phyloP scores from a whole-genome alignment of 1,140 invertebrate species.

The Dendrolimus punctatus region DNA sequence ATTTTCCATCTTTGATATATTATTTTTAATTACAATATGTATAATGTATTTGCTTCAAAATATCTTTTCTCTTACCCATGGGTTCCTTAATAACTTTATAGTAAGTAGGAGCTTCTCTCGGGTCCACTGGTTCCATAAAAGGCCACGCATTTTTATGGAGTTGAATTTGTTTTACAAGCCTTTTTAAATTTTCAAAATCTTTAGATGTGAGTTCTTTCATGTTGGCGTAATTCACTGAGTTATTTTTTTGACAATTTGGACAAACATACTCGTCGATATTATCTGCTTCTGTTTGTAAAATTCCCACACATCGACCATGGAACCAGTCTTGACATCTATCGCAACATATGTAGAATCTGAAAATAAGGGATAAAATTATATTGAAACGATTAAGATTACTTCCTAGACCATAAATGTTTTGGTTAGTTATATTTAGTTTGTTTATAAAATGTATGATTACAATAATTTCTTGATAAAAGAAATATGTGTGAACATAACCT shows the following conservation, averaged over 20 bases:
- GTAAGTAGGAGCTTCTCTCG: slow-evolving; percentile 95
- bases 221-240: slow-evolving; percentile 90
- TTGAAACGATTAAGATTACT: neutral
- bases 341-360: slow-evolving; percentile 96
- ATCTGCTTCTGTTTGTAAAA: slow-evolving; percentile 94
- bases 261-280: slow-evolving; percentile 97
- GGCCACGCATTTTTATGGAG: slow-evolving; percentile 97
- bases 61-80: slow-evolving; percentile 84
- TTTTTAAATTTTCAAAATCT: slow-evolving; percentile 88
- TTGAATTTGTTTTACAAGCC: slow-evolving; percentile 93
- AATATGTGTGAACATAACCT: too few relatives aligned
- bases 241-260: slow-evolving; percentile 93
- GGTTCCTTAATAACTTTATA: slow-evolving; percentile 98
- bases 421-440: too few relatives aligned
- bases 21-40: too few relatives aligned
- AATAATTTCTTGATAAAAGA: too few relatives aligned
- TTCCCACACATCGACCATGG: slow-evolving; percentile 97
- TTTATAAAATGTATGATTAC: too few relatives aligned
- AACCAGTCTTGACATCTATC: slow-evolving; percentile 99
- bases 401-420: too few relatives aligned
- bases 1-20: too few relatives aligned
- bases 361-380: slow-evolving; percentile 13
- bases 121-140: slow-evolving; percentile 97
- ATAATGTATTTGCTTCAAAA: too few relatives aligned
- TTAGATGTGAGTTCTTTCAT: slow-evolving; percentile 87